phyloP scores from a whole-genome alignment of 2,113 vertebrate species.

The Brachirus orientalis region DNA sequence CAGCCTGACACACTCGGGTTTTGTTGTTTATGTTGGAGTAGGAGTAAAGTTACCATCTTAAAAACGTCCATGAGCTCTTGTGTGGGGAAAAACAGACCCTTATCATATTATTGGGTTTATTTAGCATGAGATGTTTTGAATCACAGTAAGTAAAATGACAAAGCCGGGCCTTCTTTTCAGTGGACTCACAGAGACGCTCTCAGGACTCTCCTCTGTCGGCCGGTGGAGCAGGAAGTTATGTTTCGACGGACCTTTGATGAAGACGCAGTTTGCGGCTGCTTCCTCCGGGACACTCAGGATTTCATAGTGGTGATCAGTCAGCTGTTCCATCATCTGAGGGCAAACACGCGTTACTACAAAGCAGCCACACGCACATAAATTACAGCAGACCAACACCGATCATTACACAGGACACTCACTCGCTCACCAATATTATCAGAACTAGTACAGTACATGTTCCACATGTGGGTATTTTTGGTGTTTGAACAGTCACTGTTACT shows the following conservation, averaged over 20 bases:
- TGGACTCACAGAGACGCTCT: slow-evolving; percentile 82
- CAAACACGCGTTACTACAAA: slow-evolving; percentile 6
- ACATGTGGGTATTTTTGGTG: too few species aligned
- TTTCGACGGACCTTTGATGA: slow-evolving; percentile 83
- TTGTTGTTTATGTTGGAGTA: too few species aligned
- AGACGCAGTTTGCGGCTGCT: slow-evolving; percentile 88
- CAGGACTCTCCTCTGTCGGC: slow-evolving; percentile 86
- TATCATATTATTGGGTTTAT: too few species aligned
- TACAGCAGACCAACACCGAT: slow-evolving; percentile 10
- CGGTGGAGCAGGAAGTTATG: slow-evolving; percentile 87
- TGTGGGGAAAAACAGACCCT: too few species aligned
- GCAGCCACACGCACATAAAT: slow-evolving; percentile 10
- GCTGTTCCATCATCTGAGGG: slow-evolving; percentile 88
- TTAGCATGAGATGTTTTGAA: too few species aligned
- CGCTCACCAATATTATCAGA: too few species aligned
- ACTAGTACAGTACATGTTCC: too few species aligned
- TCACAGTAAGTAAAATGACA: not conserved
- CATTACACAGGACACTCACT: slow-evolving; percentile 21
- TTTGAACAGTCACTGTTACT: too few species aligned
- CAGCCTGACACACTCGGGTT: too few species aligned
- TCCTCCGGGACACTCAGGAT: slow-evolving; percentile 89
- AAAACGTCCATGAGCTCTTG: too few species aligned
- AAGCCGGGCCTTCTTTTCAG: not conserved
- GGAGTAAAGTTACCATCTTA: too few species aligned
- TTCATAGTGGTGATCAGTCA: slow-evolving; percentile 91